Evolutionary conservation across 2,888 invertebrate genomes (phyloP), one percentile per base, ranked within the genome.

Genomic region (Anodontia alba): DNA sequence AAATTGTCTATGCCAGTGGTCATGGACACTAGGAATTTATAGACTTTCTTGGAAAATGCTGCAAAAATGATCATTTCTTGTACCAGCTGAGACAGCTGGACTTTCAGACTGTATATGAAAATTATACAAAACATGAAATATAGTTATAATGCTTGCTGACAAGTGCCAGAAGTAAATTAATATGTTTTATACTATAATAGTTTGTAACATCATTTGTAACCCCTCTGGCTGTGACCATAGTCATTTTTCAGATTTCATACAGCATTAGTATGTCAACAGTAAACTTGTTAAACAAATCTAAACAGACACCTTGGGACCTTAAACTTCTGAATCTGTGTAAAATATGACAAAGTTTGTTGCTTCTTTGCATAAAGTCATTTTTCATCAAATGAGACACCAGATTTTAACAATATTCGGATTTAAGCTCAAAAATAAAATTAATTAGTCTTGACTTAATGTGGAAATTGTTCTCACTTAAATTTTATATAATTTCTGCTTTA

Each of bases 161-260:
- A 62, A 62, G 62, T 62, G 62, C 62, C 62, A 62, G 33, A 33
- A 33, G 62, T 29, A 33, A 17, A 62, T 62, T 33, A 33, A 62
- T 62, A 31, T 33, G 62, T 33, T 62, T 62, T 62, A 33, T 62
- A 20, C 62, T 33, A 62, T 62, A 62, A 62, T 33, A 62, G 29
- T 26, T 33, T 62, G 62, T 62, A 62, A 31, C 33, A 62, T 62
- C 62, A 62, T 62, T 62, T 26, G 26, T 29, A 62, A 1, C 33
- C 62, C 62, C 29, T 12, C 33, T 5, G 62, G 29, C 20, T 33
- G 33, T 62, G 62, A 62, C 62, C 62, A 33, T 7, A 33, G 20
- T 62, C 62, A 62, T 62, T 29, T 33, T 33, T 62, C 62, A 33
- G 33, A 29, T 62, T 62, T 62, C 62, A 62, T 33, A 33, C 33